Evolutionary conservation across 2,888 invertebrate species (phyloP), one percentile per base, ranked within the genome.

Genomic region (Thymelicus lineola): DNA sequence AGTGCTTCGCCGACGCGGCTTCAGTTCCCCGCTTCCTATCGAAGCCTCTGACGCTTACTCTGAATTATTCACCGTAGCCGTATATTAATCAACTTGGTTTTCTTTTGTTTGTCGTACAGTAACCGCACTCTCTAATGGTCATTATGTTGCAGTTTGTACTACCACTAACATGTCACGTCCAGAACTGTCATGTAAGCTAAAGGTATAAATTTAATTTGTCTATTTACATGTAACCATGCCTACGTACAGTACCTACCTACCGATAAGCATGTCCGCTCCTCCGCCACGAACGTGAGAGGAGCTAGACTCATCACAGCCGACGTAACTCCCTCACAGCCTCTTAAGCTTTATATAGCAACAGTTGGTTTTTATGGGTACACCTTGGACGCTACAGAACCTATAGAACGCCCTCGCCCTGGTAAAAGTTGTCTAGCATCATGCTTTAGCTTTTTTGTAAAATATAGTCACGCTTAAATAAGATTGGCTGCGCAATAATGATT

Each of bases 401-500:
- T 92, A 93, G 93, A 88, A 84, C 85, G 91, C 91, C 92, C 93
- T 90, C 87, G 92, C 90, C 92, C 93, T 91, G 91, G 93, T 91
- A 90, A 89, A 91, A 92, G 86, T 91, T 93, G 91, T 91, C 91
- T 92, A 93, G 93, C 92, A 93, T 93, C 93, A 93, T 93, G 93
- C 93, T 93, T 93, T 80, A 93, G 92, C 92, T 93, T 93, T 90
- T 92, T 92, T 93, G 93, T 93, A 93, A 90, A 93, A 89, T 92
- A 93, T 93, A 93, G 93, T 92, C 93, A 93, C 93, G 93, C 93
- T 94, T 94, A 89, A 90, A 91, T 89, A 89, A 93, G 93, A 92
- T 93, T 93, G 93, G 93, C 93, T 93, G 93, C 93, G 91, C 93
- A 93, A 94, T 93, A 92, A 92, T 93, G 93, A 93, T 93, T 92